Base-by-base conservation (phyloP, 2,888 invertebrate genomes). In the Drosophila siamana region DNA sequence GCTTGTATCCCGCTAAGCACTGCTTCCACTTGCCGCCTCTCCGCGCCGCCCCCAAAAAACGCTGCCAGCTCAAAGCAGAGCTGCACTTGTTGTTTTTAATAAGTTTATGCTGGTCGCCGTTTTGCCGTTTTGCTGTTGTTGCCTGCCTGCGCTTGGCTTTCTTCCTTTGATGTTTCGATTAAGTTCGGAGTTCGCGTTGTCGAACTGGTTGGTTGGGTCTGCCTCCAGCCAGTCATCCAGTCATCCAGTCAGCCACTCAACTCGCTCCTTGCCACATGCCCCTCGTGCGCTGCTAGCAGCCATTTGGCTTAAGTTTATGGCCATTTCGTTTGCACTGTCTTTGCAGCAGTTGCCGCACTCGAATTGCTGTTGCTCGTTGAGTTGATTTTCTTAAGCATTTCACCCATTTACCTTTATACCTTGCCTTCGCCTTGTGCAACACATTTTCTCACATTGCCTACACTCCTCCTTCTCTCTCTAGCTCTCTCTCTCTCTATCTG, bases 51-150 rank as follows among this genome's bases (percentile, higher is more conserved):
- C 19, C 51, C 43, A 26, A 43, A 77, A 33, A n/a, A 4, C 1
- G 50, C 59, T 64, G 19, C 51, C 30, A 61, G 56, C 62, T 46
- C 46, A 52, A 56, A 78, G 65, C 61, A 68, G 71, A 52, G 73
- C 68, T 88, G 89, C 89, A 89, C 89, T 89, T 90, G 89, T 90
- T 83, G 83, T 83, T 88, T 83, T 83, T 90, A 90, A 90, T 90
- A 89, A 89, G 90, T 87, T 89, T 85, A 78, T 75, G 79, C 72
- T 69, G 26, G 6, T 76, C n/a, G 67, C 24, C 15, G 30, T 19
- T 19, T 19, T 19, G 19, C 19, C 3, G 19, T 19, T 19, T 51
- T 59, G 30, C 38, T 62, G 51, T 54, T 64, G 56, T 24, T 59
- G 15, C n/a, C n/a, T n/a, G n/a, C n/a, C n/a, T n/a, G n/a, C n/a